Evolutionary conservation across 1,140 invertebrate genomes (phyloP).

Genomic region (Drosophila arawakana): DNA sequence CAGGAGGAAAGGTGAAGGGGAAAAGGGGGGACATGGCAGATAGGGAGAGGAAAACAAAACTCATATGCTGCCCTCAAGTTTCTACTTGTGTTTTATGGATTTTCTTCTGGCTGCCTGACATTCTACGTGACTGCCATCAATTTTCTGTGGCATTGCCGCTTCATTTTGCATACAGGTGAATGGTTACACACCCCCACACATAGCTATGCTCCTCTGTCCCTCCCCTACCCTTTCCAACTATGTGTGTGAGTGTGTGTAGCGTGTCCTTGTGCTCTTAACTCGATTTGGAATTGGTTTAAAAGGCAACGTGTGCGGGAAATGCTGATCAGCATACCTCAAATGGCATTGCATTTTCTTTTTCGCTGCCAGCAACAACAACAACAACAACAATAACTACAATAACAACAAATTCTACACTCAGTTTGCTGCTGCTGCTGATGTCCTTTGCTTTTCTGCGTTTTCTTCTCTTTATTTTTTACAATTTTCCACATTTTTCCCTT

Average conservation of each 20-base stretch:
- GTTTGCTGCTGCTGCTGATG: constrained; percentile 22
- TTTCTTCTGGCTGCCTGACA: constrained; percentile 60
- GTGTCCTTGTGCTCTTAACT: constrained; percentile 76
- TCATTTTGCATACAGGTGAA: constrained; percentile 81
- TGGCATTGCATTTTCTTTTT: constrained; percentile 51
- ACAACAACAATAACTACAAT: constrained; percentile 16
- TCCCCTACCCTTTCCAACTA: not conserved
- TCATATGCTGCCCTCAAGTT: constrained; percentile 53
- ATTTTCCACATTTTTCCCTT: constrained; percentile 24
- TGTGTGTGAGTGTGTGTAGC: constrained; percentile 15
- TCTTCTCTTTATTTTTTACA: not conserved
- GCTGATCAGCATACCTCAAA: constrained; percentile 73
- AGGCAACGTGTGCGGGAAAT: constrained; percentile 65
- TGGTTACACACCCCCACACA: constrained; percentile 11
- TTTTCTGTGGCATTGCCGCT: constrained; percentile 78
- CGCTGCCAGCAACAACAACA: not conserved
- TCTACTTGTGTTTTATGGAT: constrained; percentile 64
- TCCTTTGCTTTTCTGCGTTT: constrained; percentile 6
- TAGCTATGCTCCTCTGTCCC: not conserved
- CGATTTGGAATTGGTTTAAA: constrained; percentile 80
- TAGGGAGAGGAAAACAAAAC: not conserved
- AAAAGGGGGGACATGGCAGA: not conserved
- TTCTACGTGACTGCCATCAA: constrained; percentile 81
- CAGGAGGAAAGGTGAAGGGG: not conserved
- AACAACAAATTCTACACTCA: constrained; percentile 36